Percentiles rank a stretch among this genome's conserved stretches.
Conservation (phyloP, 2,113 vertebrate species). For the Rhinoptilus africanus region DNA sequence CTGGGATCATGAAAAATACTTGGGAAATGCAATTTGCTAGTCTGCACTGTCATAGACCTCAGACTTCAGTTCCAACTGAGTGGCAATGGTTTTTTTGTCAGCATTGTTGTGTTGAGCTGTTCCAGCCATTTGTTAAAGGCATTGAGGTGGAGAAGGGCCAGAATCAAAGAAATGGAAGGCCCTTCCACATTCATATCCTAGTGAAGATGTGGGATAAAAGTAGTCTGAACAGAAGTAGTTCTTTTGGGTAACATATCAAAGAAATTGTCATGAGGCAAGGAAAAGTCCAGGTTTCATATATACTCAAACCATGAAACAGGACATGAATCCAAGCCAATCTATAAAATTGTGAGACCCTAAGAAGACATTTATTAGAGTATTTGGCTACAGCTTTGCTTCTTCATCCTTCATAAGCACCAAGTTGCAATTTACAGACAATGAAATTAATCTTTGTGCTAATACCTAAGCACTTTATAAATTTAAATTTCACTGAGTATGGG, state of each 20-base stretch:
- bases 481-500: background rate
- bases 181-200: background rate
- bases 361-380: background rate
- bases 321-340: background rate
- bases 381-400: background rate
- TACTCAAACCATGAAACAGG: background rate
- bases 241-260: background rate
- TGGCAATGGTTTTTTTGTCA: background rate
- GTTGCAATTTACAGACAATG: background rate
- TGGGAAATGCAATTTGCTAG: background rate
- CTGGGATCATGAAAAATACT: background rate
- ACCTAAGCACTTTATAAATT: background rate
- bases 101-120: background rate
- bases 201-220: background rate
- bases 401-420: background rate
- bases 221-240: background rate
- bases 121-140: background rate
- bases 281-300: background rate
- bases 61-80: background rate
- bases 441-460: background rate
- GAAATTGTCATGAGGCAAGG: background rate
- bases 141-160: background rate
- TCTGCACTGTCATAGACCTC: background rate
- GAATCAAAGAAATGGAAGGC: background rate
- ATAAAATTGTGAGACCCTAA: background rate